phyloP scores from a whole-genome alignment of 2,113 vertebrate species.

The Pelobates fuscus region DNA sequence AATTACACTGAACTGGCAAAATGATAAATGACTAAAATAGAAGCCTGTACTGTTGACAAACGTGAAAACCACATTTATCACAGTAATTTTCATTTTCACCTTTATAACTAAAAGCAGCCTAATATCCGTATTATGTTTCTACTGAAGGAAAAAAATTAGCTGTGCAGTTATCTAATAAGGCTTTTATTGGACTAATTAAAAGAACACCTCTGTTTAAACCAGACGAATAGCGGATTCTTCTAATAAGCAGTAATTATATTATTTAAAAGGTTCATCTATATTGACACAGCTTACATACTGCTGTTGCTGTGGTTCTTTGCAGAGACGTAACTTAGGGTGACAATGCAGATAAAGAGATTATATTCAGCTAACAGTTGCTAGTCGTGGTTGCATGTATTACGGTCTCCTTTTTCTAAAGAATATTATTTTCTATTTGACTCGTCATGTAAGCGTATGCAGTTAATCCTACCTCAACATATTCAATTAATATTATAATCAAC shows the following conservation, averaged over 20 bases:
- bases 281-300: background rate
- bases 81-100: no score
- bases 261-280: conserved; percentile 16
- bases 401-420: no score
- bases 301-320: background rate
- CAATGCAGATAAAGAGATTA: background rate
- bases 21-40: no score
- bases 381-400: background rate
- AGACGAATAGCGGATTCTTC: background rate
- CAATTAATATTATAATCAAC: no score
- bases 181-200: conserved; percentile 3
- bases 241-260: conserved; percentile 5
- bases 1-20: no score
- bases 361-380: background rate
- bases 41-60: no score
- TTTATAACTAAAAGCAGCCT: no score
- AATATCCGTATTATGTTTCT: no score
- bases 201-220: background rate
- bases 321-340: background rate
- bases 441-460: no score
- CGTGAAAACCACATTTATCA: no score
- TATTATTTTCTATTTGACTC: no score
- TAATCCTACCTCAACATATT: no score
- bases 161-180: background rate
- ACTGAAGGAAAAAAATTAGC: background rate